A percentile compares a stretch with the other conserved stretches of the same genome.
Conservation (phyloP, 2,888 invertebrate species). For the Xanthostigma xanthostigma region DNA sequence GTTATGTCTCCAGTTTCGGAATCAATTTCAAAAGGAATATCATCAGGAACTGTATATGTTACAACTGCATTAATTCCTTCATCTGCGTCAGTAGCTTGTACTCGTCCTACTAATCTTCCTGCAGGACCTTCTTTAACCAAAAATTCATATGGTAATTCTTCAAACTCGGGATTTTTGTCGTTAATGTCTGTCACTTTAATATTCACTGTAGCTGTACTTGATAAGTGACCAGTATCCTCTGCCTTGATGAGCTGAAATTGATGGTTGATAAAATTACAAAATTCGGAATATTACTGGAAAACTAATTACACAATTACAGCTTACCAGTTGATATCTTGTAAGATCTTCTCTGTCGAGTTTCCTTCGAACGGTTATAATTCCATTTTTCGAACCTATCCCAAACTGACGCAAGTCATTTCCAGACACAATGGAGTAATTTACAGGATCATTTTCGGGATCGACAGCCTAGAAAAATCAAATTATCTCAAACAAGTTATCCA, state of each 20-base stretch:
- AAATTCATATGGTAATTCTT: conserved; percentile 66
- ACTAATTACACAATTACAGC: conserved; percentile 11
- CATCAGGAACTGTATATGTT: conserved; percentile 61
- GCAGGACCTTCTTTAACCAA: conserved; percentile 59
- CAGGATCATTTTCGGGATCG: conserved; percentile 78
- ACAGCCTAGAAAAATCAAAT: conserved; percentile 41
- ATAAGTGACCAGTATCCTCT: conserved; percentile 70
- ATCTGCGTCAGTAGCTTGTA: conserved; percentile 74
- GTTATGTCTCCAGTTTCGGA: conserved; percentile 63
- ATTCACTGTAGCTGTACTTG: conserved; percentile 71
- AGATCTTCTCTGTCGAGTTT: conserved; percentile 76
- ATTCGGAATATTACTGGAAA: neutral
- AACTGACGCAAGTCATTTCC: conserved; percentile 85
- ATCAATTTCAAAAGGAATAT: conserved; percentile 67
- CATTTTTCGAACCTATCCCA: conserved; percentile 69
- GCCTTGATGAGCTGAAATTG: conserved; percentile 56
- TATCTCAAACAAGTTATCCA: conserved; percentile 1
- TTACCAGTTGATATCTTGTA: conserved; percentile 74
- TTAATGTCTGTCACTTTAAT: conserved; percentile 84
- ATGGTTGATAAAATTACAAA: conserved; percentile 1
- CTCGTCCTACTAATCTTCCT: conserved; percentile 53
- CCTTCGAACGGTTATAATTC: conserved; percentile 74
- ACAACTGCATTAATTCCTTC: conserved; percentile 73
- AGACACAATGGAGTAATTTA: conserved; percentile 71
- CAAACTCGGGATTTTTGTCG: conserved; percentile 81